These are phyloP conservation scores for Xenopus laevis DNA, from an alignment of 2,113 vertebrate genomes.

Conservation along the genomic window DNA sequence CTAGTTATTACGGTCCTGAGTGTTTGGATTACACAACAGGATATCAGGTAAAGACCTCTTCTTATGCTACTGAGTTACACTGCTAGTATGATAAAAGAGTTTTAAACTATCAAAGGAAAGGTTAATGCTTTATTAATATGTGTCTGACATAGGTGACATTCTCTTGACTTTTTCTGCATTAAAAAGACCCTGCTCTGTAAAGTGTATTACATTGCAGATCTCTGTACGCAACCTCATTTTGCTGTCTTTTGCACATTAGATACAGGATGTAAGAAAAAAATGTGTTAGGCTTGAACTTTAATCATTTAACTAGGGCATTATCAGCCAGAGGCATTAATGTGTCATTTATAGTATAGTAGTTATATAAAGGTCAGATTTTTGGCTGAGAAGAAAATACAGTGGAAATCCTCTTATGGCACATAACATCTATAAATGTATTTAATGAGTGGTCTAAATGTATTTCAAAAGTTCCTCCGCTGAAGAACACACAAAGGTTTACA, in stretches of 20 bases:
- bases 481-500: not conserved
- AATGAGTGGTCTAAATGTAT: not conserved
- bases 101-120: too few species aligned
- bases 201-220: constrained; percentile 17
- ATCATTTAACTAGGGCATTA: constrained; percentile 31
- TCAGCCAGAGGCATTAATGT: constrained; percentile 14
- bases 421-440: constrained; percentile 17
- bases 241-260: constrained; percentile 17
- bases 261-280: constrained; percentile 18
- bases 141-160: too few species aligned
- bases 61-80: too few species aligned
- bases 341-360: not conserved
- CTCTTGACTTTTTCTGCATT: too few species aligned
- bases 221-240: constrained; percentile 25
- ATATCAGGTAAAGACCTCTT: too few species aligned
- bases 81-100: too few species aligned
- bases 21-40: too few species aligned
- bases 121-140: too few species aligned
- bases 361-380: constrained; percentile 24
- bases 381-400: not conserved
- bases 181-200: too few species aligned
- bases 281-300: constrained; percentile 17
- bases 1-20: too few species aligned
- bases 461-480: not conserved
- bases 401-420: not conserved